Percentiles rank a stretch among this genome's conserved stretches.
Evolutionary conservation across 2,888 invertebrate genomes (phyloP).

Genomic region (Thecocarcelia acutangulata): DNA sequence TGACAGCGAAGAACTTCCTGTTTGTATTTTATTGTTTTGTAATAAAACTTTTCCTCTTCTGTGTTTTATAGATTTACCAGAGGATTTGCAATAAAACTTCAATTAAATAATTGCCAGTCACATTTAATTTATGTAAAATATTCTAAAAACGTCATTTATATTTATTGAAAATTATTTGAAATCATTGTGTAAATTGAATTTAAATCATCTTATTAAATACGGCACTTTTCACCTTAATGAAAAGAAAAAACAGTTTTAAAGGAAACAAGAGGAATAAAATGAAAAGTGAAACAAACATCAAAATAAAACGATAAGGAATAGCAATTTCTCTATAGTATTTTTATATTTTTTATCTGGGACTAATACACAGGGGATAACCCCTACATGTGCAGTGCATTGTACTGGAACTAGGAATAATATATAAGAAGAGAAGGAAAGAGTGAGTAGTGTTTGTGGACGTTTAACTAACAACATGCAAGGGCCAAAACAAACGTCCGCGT

Average conservation of each 20-base stretch:
- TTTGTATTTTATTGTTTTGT: background rate
- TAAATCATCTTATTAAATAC: constrained; percentile 13
- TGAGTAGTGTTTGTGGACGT: too few species aligned
- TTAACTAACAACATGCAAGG: too few species aligned
- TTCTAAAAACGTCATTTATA: constrained; percentile 55
- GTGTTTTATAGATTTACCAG: background rate
- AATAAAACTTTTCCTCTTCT: background rate
- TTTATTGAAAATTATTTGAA: constrained; percentile 35
- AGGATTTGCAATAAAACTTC: constrained; percentile 5
- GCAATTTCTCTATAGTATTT: too few species aligned
- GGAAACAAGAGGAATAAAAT: background rate
- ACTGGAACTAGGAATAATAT: too few species aligned
- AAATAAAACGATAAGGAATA: constrained; percentile 56
- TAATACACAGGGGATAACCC: too few species aligned
- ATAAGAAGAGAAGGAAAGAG: too few species aligned
- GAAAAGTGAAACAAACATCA: constrained; percentile 20
- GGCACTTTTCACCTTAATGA: constrained; percentile 39
- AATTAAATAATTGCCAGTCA: constrained; percentile 33
- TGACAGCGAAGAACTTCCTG: constrained; percentile 17
- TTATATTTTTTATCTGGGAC: too few species aligned
- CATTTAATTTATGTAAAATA: constrained; percentile 45
- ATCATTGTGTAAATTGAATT: constrained; percentile 4
- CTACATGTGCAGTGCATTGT: too few species aligned
- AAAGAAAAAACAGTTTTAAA: constrained; percentile 13
- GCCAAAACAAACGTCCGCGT: too few species aligned